A percentile compares a stretch with the other conserved stretches of the same genome.
These are phyloP conservation scores for Orchesella cincta DNA, from an alignment of 1,140 invertebrate species.

Conservation along the genomic window DNA sequence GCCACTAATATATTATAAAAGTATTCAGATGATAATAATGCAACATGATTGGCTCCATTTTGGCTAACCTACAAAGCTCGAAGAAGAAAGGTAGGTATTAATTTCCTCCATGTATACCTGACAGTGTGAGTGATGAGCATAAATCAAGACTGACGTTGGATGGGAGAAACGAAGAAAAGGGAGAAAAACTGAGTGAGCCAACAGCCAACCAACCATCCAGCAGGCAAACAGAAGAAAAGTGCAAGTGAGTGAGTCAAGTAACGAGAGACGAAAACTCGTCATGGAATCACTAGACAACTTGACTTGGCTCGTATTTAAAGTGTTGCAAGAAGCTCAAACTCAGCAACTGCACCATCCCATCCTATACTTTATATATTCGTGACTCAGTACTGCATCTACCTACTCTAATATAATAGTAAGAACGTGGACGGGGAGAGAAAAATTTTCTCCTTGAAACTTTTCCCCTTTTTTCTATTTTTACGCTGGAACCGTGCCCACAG, in stretches of 20 bases:
- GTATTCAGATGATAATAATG: constrained; percentile 19
- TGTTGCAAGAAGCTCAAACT: constrained; percentile 10
- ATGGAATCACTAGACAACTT: constrained; percentile 2
- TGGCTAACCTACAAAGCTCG: constrained; percentile 19
- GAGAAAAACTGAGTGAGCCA: constrained; percentile 17
- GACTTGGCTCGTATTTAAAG: constrained; percentile 17
- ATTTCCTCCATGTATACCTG: constrained; percentile 41
- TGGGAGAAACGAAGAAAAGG: constrained; percentile 37
- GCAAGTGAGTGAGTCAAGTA: background rate
- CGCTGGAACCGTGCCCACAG: too few species aligned
- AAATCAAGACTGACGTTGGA: constrained; percentile 47
- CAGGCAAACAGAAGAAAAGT: constrained; percentile 4
- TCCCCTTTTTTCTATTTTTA: too few species aligned
- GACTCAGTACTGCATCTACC: too few species aligned
- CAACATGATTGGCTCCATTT: constrained; percentile 20
- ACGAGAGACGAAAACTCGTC: background rate
- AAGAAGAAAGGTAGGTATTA: constrained; percentile 37
- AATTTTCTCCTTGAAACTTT: too few species aligned
- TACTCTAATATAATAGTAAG: too few species aligned
- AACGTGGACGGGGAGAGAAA: too few species aligned
- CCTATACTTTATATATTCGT: too few species aligned
- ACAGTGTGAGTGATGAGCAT: constrained; percentile 49
- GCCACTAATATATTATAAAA: constrained; percentile 1
- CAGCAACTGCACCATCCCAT: too few species aligned
- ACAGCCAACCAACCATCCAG: background rate